Conservation (phyloP, 2,888 invertebrate species). For the Drepanosiphum platanoidis region DNA sequence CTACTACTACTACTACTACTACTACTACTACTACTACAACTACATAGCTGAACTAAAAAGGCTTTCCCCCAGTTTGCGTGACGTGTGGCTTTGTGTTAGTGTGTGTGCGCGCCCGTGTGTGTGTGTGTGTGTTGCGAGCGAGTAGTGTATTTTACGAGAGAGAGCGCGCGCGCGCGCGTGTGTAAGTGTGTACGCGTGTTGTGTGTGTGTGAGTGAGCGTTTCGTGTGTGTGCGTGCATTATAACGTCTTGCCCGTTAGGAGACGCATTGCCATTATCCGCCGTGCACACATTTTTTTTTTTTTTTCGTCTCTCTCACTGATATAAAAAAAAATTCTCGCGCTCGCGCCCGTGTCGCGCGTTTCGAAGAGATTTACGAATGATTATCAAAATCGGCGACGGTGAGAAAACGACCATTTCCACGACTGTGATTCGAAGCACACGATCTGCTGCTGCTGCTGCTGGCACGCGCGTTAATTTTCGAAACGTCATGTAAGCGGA, state of each 20-base stretch:
- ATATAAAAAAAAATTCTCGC: no score
- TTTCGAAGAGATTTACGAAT: conserved; percentile 10
- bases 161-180: conserved; percentile 62
- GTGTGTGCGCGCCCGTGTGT: conserved; percentile 5
- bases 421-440: no score
- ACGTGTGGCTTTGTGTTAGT: conserved; percentile 50
- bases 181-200: not conserved
- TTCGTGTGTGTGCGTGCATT: not conserved
- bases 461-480: conserved; percentile 42
- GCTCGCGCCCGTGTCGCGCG: not conserved
- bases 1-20: no score
- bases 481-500: conserved; percentile 12
- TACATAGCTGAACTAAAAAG: conserved; percentile 50
- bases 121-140: conserved; percentile 62
- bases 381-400: conserved; percentile 12
- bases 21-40: no score
- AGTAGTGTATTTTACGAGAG: conserved; percentile 3
- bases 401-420: no score
- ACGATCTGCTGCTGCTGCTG: no score
- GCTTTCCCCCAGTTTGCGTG: conserved; percentile 64
- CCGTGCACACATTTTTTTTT: conserved; percentile 13
- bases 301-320: no score
- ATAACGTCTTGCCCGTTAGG: conserved; percentile 49
- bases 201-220: not conserved
- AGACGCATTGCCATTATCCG: conserved; percentile 20